Evolutionary conservation across 2,888 invertebrate species (phyloP).

Genomic region (Itoplectis maculator): DNA sequence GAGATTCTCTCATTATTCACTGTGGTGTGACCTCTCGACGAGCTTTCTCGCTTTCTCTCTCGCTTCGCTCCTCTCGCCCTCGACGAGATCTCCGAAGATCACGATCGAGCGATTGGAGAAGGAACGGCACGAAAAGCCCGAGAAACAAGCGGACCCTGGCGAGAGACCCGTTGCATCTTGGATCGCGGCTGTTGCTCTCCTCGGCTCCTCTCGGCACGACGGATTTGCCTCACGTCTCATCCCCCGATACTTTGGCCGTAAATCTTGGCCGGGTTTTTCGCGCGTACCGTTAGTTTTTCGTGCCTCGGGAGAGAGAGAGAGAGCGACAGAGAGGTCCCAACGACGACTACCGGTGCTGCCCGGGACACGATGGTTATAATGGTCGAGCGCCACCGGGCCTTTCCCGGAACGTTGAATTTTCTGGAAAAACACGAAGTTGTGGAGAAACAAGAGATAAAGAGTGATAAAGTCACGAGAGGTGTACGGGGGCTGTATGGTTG

Average conservation of each 20-base stretch:
- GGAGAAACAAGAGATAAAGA: constrained; percentile 53
- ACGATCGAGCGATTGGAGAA: constrained; percentile 62
- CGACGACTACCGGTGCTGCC: constrained; percentile 17
- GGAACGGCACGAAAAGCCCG: constrained; percentile 39
- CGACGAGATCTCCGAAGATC: constrained; percentile 60
- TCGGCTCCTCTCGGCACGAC: constrained; percentile 31
- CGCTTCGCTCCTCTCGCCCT: constrained; percentile 20
- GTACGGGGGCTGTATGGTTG: constrained; percentile 13
- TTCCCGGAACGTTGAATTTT: constrained; percentile 56
- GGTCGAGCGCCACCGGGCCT: constrained; percentile 18
- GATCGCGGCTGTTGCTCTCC: constrained; percentile 40
- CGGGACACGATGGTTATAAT: constrained; percentile 2
- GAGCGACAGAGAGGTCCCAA: constrained; percentile 28
- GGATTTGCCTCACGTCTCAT: constrained; percentile 59
- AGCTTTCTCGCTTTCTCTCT: constrained; percentile 51
- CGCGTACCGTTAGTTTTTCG: constrained; percentile 65
- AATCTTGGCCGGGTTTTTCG: constrained; percentile 60
- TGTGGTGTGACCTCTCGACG: constrained; percentile 44
- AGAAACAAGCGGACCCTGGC: constrained; percentile 13
- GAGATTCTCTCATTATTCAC: constrained; percentile 70
- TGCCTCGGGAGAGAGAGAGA: constrained; percentile 59
- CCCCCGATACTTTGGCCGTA: constrained; percentile 48
- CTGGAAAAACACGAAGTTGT: constrained; percentile 35
- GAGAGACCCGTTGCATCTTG: constrained; percentile 45
- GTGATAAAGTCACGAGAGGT: constrained; percentile 36